Percentiles rank a stretch among this genome's conserved stretches.
Evolutionary conservation across 1,140 invertebrate genomes (phyloP).

Genomic region (Chrysopa pallens): DNA sequence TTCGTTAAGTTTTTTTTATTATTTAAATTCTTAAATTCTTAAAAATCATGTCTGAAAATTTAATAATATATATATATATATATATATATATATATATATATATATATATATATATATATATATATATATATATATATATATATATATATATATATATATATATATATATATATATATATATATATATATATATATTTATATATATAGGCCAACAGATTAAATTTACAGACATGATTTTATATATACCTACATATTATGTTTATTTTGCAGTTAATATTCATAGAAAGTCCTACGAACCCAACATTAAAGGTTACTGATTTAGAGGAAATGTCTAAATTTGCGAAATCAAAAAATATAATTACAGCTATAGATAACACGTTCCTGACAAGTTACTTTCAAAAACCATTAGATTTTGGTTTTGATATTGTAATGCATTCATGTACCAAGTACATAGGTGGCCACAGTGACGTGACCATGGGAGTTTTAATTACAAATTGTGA

Average conservation of each 20-base stretch:
- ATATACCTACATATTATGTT: conserved; percentile 9
- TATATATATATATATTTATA: too few relatives aligned
- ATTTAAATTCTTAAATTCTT: too few relatives aligned
- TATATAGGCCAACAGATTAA: too few relatives aligned
- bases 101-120: too few relatives aligned
- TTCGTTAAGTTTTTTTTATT: too few relatives aligned
- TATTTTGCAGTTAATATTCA: conserved; percentile 53
- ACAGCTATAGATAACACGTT: conserved; percentile 75
- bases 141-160: too few relatives aligned
- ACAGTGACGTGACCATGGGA: conserved; percentile 74
- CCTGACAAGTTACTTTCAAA: conserved; percentile 64
- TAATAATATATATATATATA: too few relatives aligned
- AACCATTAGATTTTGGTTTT: conserved; percentile 59
- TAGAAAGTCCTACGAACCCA: conserved; percentile 76
- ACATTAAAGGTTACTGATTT: conserved; percentile 61
- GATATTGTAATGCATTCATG: conserved; percentile 64
- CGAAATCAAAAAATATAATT: conserved; percentile 41
- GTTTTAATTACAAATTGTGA: conserved; percentile 40
- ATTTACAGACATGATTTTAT: too few relatives aligned
- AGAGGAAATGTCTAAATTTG: conserved; percentile 31
- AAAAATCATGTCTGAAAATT: too few relatives aligned
- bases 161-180: too few relatives aligned
- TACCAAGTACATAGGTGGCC: conserved; percentile 80
- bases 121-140: too few relatives aligned
- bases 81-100: too few relatives aligned